Conservation (phyloP, 2,888 invertebrate species). For the Hydrotaea diabolus region DNA sequence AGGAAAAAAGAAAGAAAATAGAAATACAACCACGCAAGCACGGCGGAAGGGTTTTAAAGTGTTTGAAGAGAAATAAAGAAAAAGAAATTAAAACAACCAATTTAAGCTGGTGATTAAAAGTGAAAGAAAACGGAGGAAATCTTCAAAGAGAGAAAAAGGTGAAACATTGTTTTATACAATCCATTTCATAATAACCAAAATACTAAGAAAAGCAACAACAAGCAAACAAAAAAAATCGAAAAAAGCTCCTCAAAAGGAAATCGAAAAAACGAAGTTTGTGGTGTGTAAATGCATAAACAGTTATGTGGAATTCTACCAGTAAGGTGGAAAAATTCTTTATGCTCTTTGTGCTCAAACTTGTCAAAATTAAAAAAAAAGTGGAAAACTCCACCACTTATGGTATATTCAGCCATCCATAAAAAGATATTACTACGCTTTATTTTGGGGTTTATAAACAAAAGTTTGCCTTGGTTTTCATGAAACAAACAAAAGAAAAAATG, state of each 20-base stretch:
- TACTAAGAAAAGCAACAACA: slow-evolving; percentile 5
- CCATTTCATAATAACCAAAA: not conserved
- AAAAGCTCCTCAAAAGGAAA: slow-evolving; percentile 5
- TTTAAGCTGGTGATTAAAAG: not conserved
- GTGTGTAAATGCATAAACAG: too few relatives aligned
- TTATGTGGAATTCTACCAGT: too few relatives aligned
- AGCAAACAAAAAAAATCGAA: not conserved
- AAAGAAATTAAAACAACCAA: not conserved
- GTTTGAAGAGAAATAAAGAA: not conserved
- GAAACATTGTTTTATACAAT: not conserved
- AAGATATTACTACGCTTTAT: not conserved
- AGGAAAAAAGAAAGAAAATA: slow-evolving; percentile 18
- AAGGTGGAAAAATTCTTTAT: not conserved
- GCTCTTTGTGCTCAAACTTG: not conserved
- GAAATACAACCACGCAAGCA: not conserved
- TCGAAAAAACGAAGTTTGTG: not conserved
- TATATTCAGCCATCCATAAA: not conserved
- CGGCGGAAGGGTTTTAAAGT: not conserved
- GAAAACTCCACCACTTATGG: not conserved
- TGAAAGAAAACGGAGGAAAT: not conserved
- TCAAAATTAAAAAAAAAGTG: too few relatives aligned
- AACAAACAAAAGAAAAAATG: not conserved
- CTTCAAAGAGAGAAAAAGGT: not conserved
- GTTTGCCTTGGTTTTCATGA: not conserved
- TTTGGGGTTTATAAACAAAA: not conserved